Base-by-base conservation (phyloP, 2,113 vertebrate species). In the Puma concolor region DNA sequence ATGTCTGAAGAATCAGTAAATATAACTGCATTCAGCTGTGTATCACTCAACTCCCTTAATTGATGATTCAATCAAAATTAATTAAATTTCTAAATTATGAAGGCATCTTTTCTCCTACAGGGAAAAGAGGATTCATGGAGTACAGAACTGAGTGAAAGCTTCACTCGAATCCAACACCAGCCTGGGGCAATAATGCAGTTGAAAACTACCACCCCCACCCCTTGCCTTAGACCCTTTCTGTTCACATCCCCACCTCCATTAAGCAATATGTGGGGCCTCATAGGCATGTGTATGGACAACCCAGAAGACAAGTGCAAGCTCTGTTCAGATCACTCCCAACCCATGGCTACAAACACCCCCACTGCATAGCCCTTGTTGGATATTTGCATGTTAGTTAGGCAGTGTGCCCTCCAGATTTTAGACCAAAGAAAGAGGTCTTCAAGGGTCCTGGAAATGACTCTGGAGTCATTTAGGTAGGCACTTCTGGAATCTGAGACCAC, bases 11-110 rank as follows among this genome's bases (percentile, higher is more conserved):
- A 88, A 71, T 91, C 33, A 72, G 81, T 94, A 96, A 95, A 93
- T 97, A 95, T 38, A 77, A 91, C 7, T 91, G 21, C 88, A 85
- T 92, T 97, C 80, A 60, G 74, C 74, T 95, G 76, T 71, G 33
- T 82, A 77, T 93, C 88, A 96, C 67, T 94, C 88, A 83, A 82
- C 44, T 93, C 95, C 71, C 76, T 91, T 97, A 97, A 96, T 4
- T 93, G 71, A 88, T 93, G 71, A 94, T 67, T 93, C 31, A 74
- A 97, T 86, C 44, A 97, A 97, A 96, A 98, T 97, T 96, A 95
- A 94, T 95, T 96, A 88, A 95, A 96, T 88, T 64, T 48, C 21
- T 85, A 87, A 92, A 66, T 88, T 94, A 91, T 21, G 25, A 81
- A 94, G 38, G 95, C 27, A 94, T 81, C 33, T 71, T 91, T 76